Evolutionary conservation across 2,113 vertebrate genomes (phyloP), one percentile per base, ranked within the genome.

Genomic region (Myxocyprinus asiaticus): DNA sequence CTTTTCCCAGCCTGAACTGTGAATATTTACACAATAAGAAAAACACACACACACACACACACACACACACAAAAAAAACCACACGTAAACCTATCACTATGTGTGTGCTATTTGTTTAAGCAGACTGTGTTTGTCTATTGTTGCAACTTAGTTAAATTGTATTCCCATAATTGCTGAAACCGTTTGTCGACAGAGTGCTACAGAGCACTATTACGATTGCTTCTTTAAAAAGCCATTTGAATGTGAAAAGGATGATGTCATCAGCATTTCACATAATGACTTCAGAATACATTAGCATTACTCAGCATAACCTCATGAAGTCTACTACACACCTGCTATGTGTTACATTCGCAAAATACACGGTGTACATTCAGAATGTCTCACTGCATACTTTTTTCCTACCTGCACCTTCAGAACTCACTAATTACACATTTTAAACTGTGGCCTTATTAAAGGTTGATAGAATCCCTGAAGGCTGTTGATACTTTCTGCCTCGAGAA

Each of bases 181-280:
- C 51, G 12, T 12, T 12, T 11, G 14, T 15, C 14, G 15, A 58
- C 55, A 15, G 55, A 5, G 14, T 58, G 14, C 55, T 58, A 4
- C 7, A 58, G 14, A 58, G 15, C n/a, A 59, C 33, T 2, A n/a
- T 59, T 8, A 22, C 1, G 22, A 42, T 72, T 45, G 10, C 7
- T 62, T 44, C 3, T 62, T 22, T 74, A 67, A 14, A 4, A 51
- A 12, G 17, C 14, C 11, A 65, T 43, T 56, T 33, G 59, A 33
- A 70, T 61, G 45, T 71, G 48, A 78, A 82, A 82, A 17, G 22
- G 22, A 33, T 33, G 43, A 77, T 75, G 67, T 48, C 14, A 50
- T 77, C 70, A 73, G 70, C 55, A 9, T 69, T 69, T 69, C 22
- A 69, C 17, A 69, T 48, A 53, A 69, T 69, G 67, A 69, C 50